These are phyloP conservation scores for Eurytoma adleriae DNA, from an alignment of 2,888 invertebrate species.

Conservation along the genomic window DNA sequence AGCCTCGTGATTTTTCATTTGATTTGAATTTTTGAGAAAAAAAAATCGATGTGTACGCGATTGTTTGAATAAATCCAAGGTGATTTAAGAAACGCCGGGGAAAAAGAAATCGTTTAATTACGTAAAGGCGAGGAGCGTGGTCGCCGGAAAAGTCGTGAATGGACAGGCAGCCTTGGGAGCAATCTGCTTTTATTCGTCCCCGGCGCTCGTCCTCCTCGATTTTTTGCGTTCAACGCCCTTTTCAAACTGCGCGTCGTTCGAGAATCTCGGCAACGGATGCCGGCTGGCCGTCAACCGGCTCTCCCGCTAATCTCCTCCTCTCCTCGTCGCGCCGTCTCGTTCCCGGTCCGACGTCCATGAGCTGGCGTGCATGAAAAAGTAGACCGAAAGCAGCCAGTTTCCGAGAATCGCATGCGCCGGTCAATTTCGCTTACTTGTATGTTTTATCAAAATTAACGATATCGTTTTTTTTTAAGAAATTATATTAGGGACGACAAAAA, in stretches of 20 bases:
- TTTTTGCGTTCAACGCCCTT: conserved; percentile 53
- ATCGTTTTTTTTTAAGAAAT: too few relatives aligned
- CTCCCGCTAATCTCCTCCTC: conserved; percentile 41
- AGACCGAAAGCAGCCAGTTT: too few relatives aligned
- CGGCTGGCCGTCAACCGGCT: conserved; percentile 1
- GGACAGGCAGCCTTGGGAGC: background rate
- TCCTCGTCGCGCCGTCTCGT: background rate
- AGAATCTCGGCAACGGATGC: conserved; percentile 28
- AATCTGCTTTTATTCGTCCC: conserved; percentile 10
- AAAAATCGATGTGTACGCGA: too few relatives aligned
- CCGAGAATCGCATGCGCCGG: too few relatives aligned
- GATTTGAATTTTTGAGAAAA: too few relatives aligned
- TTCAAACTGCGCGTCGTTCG: conserved; percentile 37
- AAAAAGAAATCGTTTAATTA: conserved; percentile 21
- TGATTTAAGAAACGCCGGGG: background rate
- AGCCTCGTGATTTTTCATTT: too few relatives aligned
- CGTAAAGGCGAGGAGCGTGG: background rate
- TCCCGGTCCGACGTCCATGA: too few relatives aligned
- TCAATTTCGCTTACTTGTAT: too few relatives aligned
- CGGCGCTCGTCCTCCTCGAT: background rate
- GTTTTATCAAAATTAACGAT: too few relatives aligned
- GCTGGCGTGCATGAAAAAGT: too few relatives aligned
- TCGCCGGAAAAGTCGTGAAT: conserved; percentile 23
- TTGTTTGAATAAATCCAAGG: too few relatives aligned
- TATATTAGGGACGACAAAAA: too few relatives aligned